phyloP scores from a whole-genome alignment of 2,888 invertebrate genomes.

The Ptychoptera albimana region DNA sequence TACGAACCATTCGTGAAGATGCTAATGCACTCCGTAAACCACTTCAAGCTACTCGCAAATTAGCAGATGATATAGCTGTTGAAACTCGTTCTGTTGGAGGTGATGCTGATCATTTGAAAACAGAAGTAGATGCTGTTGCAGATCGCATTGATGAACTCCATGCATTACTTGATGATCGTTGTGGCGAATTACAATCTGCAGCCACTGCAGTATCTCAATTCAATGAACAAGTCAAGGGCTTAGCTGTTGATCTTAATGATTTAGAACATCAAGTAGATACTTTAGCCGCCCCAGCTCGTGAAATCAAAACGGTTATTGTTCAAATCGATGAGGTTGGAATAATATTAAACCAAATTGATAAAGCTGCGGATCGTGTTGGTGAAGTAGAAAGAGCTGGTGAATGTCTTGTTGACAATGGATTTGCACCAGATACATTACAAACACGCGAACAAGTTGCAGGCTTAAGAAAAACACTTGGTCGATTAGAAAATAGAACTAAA shows the following conservation, averaged over 20 bases:
- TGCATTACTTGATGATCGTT: constrained; percentile 59
- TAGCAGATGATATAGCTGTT: constrained; percentile 58
- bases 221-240: constrained; percentile 69
- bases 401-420: constrained; percentile 66
- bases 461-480: constrained; percentile 61
- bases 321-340: constrained; percentile 68
- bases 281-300: constrained; percentile 76
- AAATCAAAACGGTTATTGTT: constrained; percentile 63
- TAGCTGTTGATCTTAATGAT: constrained; percentile 58
- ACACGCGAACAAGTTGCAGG: constrained; percentile 63
- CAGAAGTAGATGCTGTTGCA: constrained; percentile 59
- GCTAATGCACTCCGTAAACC: constrained; percentile 63
- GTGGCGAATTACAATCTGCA: constrained; percentile 65
- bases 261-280: constrained; percentile 71
- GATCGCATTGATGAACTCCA: constrained; percentile 65
- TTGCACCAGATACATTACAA: constrained; percentile 66
- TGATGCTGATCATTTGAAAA: constrained; percentile 60
- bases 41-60: constrained; percentile 31
- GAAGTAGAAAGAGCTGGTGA: constrained; percentile 59
- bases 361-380: constrained; percentile 45
- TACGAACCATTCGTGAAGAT: constrained; percentile 71
- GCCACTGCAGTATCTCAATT: constrained; percentile 76
- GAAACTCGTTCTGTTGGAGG: constrained; percentile 61
- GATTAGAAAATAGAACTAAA: constrained; percentile 65
- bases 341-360: constrained; percentile 49